Base-by-base conservation (phyloP, 2,888 invertebrate species). In the Trichopria drosophilae region DNA sequence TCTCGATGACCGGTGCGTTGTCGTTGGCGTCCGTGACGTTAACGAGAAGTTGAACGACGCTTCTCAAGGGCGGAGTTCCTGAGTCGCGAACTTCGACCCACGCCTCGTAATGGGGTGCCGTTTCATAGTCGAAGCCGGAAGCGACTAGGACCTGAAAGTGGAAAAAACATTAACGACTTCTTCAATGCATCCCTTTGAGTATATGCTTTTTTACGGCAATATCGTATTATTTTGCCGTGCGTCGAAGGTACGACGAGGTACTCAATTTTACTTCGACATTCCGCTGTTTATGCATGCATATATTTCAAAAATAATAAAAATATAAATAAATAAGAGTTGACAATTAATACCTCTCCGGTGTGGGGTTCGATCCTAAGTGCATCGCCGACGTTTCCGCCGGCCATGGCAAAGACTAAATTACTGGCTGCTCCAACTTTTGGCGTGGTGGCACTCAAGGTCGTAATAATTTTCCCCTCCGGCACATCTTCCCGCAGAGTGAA, bases 1-100 rank as follows among this genome's bases (percentile, higher is more conserved):
- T 84, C 62, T 88, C 87, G 77, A 94, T 90, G 0, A 87, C 76
- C 1, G 97, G 97, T 0, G 87, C 80, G 74, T 96, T 95, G 70
- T 97, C 96, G 73, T 97, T 97, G 4, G 88, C 85, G 74, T 97
- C 96, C 0, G 90, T 89, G 0, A 97, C 90, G 74, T 89, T 90
- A n/a, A 97, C 87, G 57, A 85, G 82, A 12, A 96, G 78, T 68
- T 88, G 84, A 36, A 89, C 82, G 20, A 90, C 90, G 49, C 87
- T 90, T 57, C 90, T 81, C 13, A 94, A 72, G 0, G 89, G 85
- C 1, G 92, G 90, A 42, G 82, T 83, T 68, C 92, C 92, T 1
- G 89, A 88, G 73, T 93, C 93, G 59, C 85, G 81, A 1, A 93
- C 93, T 79, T 93, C 93, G 53, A 95, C 83, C 94, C 94, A 95